Conservation (phyloP, 1,140 invertebrate species). For the Musca domestica region DNA sequence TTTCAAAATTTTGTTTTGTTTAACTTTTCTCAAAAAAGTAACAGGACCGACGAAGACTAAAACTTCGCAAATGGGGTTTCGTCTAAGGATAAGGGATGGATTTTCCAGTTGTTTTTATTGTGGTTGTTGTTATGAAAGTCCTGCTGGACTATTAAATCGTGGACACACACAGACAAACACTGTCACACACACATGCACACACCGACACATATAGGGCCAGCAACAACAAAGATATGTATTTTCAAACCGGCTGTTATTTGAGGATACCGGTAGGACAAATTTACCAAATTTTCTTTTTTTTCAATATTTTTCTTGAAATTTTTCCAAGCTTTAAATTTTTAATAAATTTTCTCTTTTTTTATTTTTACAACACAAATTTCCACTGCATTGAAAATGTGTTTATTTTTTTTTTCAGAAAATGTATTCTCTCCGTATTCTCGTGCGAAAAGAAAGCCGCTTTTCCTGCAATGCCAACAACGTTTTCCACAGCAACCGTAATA, state of each 20-base stretch:
- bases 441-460: not conserved
- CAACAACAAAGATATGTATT: not conserved
- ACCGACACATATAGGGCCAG: not conserved
- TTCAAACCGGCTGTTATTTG: not conserved
- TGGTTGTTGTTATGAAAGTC: too few species aligned
- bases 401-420: too few species aligned
- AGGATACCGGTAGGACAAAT: not conserved
- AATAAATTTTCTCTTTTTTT: not conserved
- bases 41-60: not conserved
- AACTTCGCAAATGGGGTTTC: not conserved
- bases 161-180: not conserved
- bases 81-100: conserved; percentile 2
- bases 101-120: too few species aligned
- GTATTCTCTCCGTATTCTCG: too few species aligned
- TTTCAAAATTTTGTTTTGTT: not conserved
- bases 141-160: too few species aligned
- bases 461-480: not conserved
- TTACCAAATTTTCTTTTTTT: not conserved
- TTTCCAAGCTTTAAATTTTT: not conserved
- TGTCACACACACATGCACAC: not conserved
- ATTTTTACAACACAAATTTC: not conserved
- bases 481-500: conserved; percentile 18
- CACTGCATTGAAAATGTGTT: too few species aligned
- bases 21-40: not conserved
- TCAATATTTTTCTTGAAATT: not conserved